phyloP scores from a whole-genome alignment of 1,140 invertebrate species.

The Rhizoglyphus robini region DNA sequence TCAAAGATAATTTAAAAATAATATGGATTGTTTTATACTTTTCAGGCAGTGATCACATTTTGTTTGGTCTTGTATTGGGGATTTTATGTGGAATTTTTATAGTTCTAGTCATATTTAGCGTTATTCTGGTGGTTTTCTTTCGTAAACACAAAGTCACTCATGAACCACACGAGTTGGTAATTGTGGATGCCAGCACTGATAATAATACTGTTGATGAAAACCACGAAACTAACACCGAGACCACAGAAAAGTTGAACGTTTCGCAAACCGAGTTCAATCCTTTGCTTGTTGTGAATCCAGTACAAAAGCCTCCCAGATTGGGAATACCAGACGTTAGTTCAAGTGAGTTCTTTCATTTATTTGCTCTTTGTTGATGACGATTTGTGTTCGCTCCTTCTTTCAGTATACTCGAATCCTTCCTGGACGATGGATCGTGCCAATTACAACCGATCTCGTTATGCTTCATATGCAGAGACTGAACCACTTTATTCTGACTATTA shows the following conservation, averaged over 20 bases:
- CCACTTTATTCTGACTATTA: constrained; percentile 4
- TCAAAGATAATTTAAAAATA: background rate
- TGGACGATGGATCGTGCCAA: constrained; percentile 7
- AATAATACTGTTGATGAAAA: constrained; percentile 19
- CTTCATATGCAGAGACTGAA: constrained; percentile 9
- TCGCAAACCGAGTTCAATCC: background rate
- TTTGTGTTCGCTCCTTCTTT: too few species aligned
- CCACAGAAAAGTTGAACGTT: constrained; percentile 10
- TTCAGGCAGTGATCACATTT: background rate
- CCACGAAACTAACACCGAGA: constrained; percentile 1
- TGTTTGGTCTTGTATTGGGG: constrained; percentile 19
- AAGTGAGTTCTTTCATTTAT: constrained; percentile 15
- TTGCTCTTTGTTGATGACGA: too few species aligned
- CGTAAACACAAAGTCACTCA: constrained; percentile 13
- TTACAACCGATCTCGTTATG: constrained; percentile 15
- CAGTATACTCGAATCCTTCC: constrained; percentile 6
- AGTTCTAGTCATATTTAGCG: constrained; percentile 19
- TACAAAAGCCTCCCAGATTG: constrained; percentile 22
- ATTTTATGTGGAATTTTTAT: constrained; percentile 23
- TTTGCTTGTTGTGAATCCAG: constrained; percentile 20
- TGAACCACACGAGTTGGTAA: background rate
- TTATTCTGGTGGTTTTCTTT: constrained; percentile 17
- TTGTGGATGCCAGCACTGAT: background rate
- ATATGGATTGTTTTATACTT: background rate
- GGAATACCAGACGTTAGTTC: constrained; percentile 6